Base-by-base conservation (phyloP, 2,888 invertebrate species). In the Mycalesis mineus region DNA sequence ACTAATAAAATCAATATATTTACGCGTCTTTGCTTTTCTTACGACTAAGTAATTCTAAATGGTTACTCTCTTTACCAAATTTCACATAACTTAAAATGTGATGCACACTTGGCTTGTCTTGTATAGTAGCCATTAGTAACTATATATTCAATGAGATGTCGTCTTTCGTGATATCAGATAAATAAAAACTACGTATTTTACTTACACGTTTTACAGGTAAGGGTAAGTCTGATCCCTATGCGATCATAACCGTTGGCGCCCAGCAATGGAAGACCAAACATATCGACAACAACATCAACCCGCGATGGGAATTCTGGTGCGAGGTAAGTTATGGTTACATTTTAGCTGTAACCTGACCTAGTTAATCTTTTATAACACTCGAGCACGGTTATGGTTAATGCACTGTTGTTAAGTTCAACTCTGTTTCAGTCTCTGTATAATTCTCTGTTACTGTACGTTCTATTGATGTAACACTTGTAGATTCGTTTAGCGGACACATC, bases 181-280 rank as follows among this genome's bases (percentile, higher is more conserved):
- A 22, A 22, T 22, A 22, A n/a, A n/a, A n/a, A n/a, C n/a, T n/a
- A n/a, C n/a, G 5, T 22, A 22, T 2, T 22, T 22, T 22, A 22
- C 5, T 22, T 22, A 22, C 22, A 22, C 2, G 22, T 22, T 22
- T 22, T 51, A 29, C 76, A 78, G 94, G 94, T 67, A 96, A 96
- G 91, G 97, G 98, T 77, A 98, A 98, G 90, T 98, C 98, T 0
- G 99, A 99, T 91, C 99, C 99, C 3, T 99, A 99, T 82, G 96
- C 96, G 47, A 93, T 97, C 54, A 91, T 97, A 74, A 94, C 93
- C 72, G 96, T 99, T 61, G 99, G 99, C 55, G 96, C 97, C 0
- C 96, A 98, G 85, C 95, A 95, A 80, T 98, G 96, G 89, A 94
- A 95, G 81, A 99, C 99, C 0, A 95, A 96, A 83, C 96, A 96